Conservation (phyloP, 2,888 invertebrate species). For the Lacanobia wlatinum region DNA sequence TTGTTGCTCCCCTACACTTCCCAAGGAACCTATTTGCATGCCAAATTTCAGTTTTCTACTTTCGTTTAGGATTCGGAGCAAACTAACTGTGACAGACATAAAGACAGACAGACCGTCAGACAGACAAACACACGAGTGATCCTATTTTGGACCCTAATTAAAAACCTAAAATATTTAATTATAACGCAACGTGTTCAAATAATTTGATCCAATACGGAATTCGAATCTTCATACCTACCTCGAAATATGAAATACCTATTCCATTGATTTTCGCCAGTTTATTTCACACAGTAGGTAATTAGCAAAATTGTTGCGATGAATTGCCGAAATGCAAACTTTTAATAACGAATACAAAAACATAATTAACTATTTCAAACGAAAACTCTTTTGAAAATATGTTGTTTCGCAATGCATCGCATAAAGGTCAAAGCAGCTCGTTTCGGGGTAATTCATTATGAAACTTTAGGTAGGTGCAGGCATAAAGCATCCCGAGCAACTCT, state of each 20-base stretch:
- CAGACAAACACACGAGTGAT: no score
- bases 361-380: background rate
- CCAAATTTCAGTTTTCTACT: no score
- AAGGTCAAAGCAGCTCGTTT: background rate
- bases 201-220: background rate
- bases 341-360: background rate
- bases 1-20: no score
- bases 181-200: background rate
- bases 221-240: background rate
- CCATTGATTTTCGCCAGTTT: background rate
- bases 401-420: background rate
- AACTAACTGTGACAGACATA: no score
- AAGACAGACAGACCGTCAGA: no score
- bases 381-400: conserved; percentile 1
- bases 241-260: background rate
- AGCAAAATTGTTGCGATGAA: background rate
- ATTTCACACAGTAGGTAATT: background rate
- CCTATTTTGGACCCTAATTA: background rate
- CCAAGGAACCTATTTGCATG: no score
- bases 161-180: background rate
- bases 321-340: background rate
- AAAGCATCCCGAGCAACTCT: background rate
- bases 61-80: no score
- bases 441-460: background rate
- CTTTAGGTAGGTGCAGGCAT: background rate